phyloP scores from a whole-genome alignment of 2,888 invertebrate genomes.

The Eumerus sabulonum region DNA sequence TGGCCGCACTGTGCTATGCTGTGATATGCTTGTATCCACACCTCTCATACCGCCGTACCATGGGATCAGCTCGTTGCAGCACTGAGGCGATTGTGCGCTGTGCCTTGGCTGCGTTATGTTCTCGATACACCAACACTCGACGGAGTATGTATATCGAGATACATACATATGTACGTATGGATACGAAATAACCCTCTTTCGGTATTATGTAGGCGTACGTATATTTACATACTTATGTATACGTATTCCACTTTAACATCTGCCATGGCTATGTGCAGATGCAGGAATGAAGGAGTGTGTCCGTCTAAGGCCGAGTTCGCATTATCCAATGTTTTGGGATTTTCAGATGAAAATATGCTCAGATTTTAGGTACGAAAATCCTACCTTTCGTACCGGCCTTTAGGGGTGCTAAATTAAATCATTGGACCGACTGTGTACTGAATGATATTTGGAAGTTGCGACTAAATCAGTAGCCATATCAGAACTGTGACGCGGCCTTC shows the following conservation, averaged over 20 bases:
- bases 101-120: conserved; percentile 38
- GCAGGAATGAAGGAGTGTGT: conserved; percentile 24
- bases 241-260: conserved; percentile 44
- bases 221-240: neutral
- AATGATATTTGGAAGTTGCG: too few species aligned
- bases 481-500: too few species aligned
- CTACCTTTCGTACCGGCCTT: too few species aligned
- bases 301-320: conserved; percentile 47
- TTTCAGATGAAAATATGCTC: too few species aligned
- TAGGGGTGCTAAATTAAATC: too few species aligned
- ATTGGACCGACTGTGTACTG: too few species aligned
- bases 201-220: too few species aligned
- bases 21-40: conserved; percentile 8
- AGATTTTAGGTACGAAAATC: too few species aligned
- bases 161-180: conserved; percentile 3
- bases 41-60: conserved; percentile 36
- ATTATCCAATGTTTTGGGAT: conserved; percentile 5
- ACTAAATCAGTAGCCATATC: too few species aligned
- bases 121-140: conserved; percentile 32
- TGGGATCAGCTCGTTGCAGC: conserved; percentile 27
- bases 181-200: conserved; percentile 52
- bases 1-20: conserved; percentile 23
- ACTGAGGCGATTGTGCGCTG: conserved; percentile 64
- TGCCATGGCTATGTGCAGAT: conserved; percentile 51
- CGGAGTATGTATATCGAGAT: conserved; percentile 24